phyloP scores from a whole-genome alignment of 2,113 vertebrate genomes.

The Eulacestoma nigropectus region DNA sequence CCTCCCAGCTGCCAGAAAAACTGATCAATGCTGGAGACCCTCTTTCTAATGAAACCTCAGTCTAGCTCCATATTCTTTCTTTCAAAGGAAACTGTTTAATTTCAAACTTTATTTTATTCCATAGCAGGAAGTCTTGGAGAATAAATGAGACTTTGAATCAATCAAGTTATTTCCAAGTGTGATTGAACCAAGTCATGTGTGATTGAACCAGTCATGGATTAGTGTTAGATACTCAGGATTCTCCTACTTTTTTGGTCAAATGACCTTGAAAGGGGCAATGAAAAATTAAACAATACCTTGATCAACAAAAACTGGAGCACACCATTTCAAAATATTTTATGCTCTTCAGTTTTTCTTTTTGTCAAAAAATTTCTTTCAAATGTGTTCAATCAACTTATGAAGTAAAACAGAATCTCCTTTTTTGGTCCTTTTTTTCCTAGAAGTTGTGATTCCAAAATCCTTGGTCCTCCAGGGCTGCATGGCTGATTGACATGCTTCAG shows the following conservation, averaged over 20 bases:
- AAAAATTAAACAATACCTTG: background rate
- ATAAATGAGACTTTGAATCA: background rate
- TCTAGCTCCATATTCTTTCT: background rate
- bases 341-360: background rate
- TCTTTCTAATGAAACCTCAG: background rate
- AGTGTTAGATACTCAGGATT: background rate
- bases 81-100: background rate
- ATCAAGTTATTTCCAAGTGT: background rate
- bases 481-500: background rate
- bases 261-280: background rate
- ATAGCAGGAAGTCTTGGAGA: background rate
- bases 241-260: background rate
- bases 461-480: background rate
- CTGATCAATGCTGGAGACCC: accelerated
- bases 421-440: background rate
- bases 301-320: background rate
- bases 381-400: background rate
- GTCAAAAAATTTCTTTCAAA: background rate
- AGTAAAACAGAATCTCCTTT: background rate
- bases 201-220: background rate
- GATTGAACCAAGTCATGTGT: background rate
- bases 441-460: background rate
- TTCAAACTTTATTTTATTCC: background rate
- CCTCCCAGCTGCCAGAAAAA: background rate
- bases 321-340: background rate